These are phyloP conservation scores for Scaptomyza montana DNA, from an alignment of 1,140 invertebrate species.

Conservation along the genomic window DNA sequence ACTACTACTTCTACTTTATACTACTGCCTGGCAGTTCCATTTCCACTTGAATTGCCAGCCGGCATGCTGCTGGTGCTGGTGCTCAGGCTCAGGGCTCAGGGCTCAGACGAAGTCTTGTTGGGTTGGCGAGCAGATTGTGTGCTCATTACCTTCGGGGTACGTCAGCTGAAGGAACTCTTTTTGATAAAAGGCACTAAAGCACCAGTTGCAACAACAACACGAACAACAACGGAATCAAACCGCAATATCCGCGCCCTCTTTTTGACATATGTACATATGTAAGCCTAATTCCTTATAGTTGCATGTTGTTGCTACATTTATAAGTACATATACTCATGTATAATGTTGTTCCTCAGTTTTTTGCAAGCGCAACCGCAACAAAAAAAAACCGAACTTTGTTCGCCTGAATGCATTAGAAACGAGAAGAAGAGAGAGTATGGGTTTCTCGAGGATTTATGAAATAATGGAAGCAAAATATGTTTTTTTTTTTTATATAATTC, in stretches of 20 bases:
- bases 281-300: slow-evolving; percentile 69
- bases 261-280: slow-evolving; percentile 49
- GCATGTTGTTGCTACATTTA: slow-evolving; percentile 67
- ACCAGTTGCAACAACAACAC: slow-evolving; percentile 20
- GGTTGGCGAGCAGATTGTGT: slow-evolving; percentile 45
- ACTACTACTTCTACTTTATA: slow-evolving; percentile 12
- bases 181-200: slow-evolving; percentile 10
- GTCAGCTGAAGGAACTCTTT: slow-evolving; percentile 57
- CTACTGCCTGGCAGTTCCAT: slow-evolving; percentile 23
- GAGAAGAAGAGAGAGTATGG: slow-evolving; percentile 10
- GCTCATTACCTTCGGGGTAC: slow-evolving; percentile 48
- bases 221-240: slow-evolving; percentile 61
- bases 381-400: slow-evolving; percentile 23
- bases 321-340: slow-evolving; percentile 22
- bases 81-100: not conserved
- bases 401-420: slow-evolving; percentile 77
- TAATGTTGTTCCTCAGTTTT: not conserved
- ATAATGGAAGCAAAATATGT: slow-evolving; percentile 61
- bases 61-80: slow-evolving; percentile 54
- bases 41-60: slow-evolving; percentile 75
- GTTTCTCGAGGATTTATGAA: slow-evolving; percentile 72
- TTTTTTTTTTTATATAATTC: slow-evolving; percentile 50
- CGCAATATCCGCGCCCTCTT: slow-evolving; percentile 49
- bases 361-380: slow-evolving; percentile 20
- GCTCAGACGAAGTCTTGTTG: not conserved